Percentiles rank a stretch among this genome's conserved stretches.
These are phyloP conservation scores for Anoplolepis gracilipes DNA, from an alignment of 1,140 invertebrate genomes.

Conservation along the genomic window DNA sequence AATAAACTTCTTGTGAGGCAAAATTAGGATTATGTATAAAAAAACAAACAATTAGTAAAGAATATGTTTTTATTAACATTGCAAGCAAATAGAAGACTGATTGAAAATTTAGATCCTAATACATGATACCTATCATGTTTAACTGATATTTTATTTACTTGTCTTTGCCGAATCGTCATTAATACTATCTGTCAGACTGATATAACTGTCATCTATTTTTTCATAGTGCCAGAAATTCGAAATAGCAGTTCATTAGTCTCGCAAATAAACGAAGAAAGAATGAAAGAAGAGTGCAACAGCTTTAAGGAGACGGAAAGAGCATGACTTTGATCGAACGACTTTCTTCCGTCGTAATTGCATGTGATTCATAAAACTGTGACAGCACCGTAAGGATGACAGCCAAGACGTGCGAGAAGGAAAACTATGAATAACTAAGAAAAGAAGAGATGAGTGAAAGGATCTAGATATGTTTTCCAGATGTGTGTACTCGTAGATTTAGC, in stretches of 20 bases:
- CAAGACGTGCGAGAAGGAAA: neutral
- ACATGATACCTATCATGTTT: neutral
- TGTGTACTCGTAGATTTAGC: conserved; percentile 35
- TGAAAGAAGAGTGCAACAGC: neutral
- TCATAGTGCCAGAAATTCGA: neutral
- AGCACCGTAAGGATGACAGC: neutral
- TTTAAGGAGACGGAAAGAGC: conserved; percentile 30
- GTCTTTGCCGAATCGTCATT: neutral
- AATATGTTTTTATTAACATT: neutral
- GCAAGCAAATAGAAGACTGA: neutral
- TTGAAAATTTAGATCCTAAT: neutral
- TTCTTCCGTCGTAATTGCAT: conserved; percentile 62
- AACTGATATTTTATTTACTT: neutral
- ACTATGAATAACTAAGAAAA: conserved; percentile 51
- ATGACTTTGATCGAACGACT: conserved; percentile 72
- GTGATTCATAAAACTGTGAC: conserved; percentile 31
- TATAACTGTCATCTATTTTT: conserved; percentile 2
- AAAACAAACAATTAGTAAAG: neutral
- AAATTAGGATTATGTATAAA: neutral
- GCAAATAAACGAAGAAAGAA: neutral
- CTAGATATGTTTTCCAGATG: conserved; percentile 11
- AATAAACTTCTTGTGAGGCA: no score
- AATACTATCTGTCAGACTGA: neutral
- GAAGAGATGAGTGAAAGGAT: conserved; percentile 75
- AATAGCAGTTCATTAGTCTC: conserved; percentile 43